Conservation (phyloP, 2,888 invertebrate genomes). For the Campaea margaritaria region DNA sequence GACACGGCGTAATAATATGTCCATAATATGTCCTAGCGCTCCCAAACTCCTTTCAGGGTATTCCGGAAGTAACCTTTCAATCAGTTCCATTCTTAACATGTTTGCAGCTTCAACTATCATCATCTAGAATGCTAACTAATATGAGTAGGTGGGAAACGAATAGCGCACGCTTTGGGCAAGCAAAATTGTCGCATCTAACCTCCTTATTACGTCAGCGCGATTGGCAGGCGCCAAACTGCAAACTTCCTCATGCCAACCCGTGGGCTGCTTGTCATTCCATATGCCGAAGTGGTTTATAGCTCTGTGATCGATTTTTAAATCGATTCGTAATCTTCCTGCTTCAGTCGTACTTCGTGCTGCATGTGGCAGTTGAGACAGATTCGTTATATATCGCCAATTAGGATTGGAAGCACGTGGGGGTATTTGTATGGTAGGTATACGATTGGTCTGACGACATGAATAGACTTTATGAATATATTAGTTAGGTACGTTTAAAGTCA, state of each 20-base stretch:
- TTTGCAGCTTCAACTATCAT: no score
- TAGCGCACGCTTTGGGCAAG: no score
- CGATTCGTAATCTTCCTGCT: constrained; percentile 22
- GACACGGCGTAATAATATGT: no score
- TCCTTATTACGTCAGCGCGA: constrained; percentile 17
- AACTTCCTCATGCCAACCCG: constrained; percentile 22
- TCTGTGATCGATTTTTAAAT: constrained; percentile 16
- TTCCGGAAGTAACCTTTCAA: no score
- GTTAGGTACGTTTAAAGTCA: not conserved
- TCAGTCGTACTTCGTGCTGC: not conserved
- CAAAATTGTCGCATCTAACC: not conserved
- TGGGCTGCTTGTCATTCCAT: constrained; percentile 20
- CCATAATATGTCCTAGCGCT: no score
- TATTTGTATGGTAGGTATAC: not conserved
- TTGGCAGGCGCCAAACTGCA: constrained; percentile 22
- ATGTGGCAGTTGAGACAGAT: not conserved
- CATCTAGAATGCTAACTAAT: no score
- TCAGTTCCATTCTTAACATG: no score
- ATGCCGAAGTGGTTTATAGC: constrained; percentile 12
- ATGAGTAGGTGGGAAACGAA: no score
- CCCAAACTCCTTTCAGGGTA: no score
- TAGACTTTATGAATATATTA: not conserved
- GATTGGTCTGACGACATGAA: constrained; percentile 7
- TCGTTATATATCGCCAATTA: constrained; percentile 7
- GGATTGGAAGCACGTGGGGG: constrained; percentile 15